A percentile compares a stretch with the other conserved stretches of the same genome.
phyloP scores from a whole-genome alignment of 2,888 invertebrate species.

The Blastobasis lacticolella region DNA sequence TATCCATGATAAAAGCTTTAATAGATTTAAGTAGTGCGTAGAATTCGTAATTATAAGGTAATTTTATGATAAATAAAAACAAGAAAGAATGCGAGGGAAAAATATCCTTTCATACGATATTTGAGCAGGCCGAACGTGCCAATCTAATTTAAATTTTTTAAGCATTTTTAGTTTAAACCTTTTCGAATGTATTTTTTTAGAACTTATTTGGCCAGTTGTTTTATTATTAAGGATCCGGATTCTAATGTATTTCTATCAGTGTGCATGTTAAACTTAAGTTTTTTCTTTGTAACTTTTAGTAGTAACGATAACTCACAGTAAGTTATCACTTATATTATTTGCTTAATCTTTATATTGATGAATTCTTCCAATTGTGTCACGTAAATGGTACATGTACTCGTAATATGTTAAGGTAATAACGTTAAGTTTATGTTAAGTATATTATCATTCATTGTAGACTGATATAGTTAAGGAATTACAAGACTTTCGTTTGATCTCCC shows the following conservation, averaged over 20 bases:
- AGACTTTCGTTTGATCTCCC: slow-evolving; percentile 73
- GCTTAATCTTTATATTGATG: slow-evolving; percentile 22
- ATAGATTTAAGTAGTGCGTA: slow-evolving; percentile 34
- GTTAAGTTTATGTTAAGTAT: slow-evolving; percentile 19
- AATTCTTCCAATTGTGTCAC: slow-evolving; percentile 51
- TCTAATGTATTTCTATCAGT: not conserved
- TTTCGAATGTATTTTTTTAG: not conserved
- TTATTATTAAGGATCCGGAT: slow-evolving; percentile 1
- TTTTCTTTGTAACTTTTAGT: slow-evolving; percentile 3
- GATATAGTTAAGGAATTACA: slow-evolving; percentile 56
- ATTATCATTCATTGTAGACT: slow-evolving; percentile 40
- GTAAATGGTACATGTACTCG: slow-evolving; percentile 18
- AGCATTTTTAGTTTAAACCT: slow-evolving; percentile 14
- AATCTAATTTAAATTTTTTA: slow-evolving; percentile 27
- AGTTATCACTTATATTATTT: slow-evolving; percentile 17
- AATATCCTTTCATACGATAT: slow-evolving; percentile 16
- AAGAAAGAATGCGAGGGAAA: too few relatives aligned
- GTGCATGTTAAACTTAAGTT: slow-evolving; percentile 1
- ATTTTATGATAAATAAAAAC: too few relatives aligned
- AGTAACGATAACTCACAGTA: slow-evolving; percentile 14
- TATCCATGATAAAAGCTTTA: slow-evolving; percentile 46
- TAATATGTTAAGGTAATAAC: too few relatives aligned
- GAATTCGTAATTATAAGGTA: slow-evolving; percentile 5
- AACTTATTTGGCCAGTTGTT: not conserved
- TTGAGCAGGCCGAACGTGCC: slow-evolving; percentile 63